These are phyloP conservation scores for Serilophus lunatus DNA, from an alignment of 2,113 vertebrate species.

Conservation along the genomic window DNA sequence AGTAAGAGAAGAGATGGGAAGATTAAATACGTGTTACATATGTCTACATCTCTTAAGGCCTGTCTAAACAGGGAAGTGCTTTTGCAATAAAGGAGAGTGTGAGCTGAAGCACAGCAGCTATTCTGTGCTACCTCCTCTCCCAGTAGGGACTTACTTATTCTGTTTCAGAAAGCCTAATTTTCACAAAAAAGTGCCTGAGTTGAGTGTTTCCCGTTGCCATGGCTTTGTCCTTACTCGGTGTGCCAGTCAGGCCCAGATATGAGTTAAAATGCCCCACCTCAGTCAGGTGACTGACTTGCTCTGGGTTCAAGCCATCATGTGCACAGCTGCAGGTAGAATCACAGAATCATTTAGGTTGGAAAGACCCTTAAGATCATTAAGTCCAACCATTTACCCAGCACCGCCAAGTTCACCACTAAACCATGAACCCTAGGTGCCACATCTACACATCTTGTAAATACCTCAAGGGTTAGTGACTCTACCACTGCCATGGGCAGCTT, in stretches of 20 bases:
- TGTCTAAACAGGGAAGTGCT: constrained; percentile 40
- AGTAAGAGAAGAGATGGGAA: neutral
- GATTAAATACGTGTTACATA: constrained; percentile 31
- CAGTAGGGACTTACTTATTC: neutral
- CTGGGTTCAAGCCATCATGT: neutral
- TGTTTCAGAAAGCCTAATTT: neutral
- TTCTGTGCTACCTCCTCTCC: neutral
- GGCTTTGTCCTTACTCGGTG: neutral
- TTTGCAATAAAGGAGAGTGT: neutral
- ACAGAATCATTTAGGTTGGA: neutral
- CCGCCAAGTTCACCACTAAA: neutral
- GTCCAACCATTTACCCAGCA: neutral
- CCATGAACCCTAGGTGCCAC: too few relatives aligned
- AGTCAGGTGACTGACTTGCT: neutral
- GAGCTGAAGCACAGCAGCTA: neutral
- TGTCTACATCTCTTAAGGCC: constrained; percentile 11
- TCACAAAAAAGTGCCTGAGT: neutral
- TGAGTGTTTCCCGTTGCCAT: neutral
- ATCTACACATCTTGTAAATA: neutral
- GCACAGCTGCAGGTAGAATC: neutral
- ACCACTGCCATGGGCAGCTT: neutral
- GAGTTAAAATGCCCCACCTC: neutral
- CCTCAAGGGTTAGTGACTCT: neutral
- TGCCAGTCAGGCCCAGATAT: neutral
- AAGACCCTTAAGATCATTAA: neutral